These are phyloP conservation scores for Heliconius ethilla DNA, from an alignment of 2,888 invertebrate genomes.

Conservation along the genomic window DNA sequence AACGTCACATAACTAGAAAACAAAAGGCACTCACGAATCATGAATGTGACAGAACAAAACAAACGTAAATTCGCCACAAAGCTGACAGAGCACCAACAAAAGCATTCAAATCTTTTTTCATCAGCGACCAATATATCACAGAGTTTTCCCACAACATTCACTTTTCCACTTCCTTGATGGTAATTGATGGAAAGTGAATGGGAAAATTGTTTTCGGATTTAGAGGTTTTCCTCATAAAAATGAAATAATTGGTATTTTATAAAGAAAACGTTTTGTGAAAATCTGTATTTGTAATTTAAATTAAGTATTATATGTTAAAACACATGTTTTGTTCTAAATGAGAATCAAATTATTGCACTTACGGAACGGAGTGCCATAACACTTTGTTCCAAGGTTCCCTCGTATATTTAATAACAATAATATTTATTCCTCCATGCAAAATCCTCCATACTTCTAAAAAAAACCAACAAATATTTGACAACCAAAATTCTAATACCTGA, in stretches of 20 bases:
- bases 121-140: conserved; percentile 31
- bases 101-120: conserved; percentile 13
- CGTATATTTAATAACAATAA: too few relatives aligned
- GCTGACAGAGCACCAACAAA: conserved; percentile 21
- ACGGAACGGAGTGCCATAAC: too few relatives aligned
- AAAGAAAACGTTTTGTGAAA: not conserved
- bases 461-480: too few relatives aligned
- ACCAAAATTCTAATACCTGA: too few relatives aligned
- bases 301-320: not conserved
- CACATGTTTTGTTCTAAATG: not conserved
- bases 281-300: not conserved
- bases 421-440: too few relatives aligned
- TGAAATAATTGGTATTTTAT: not conserved
- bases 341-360: too few relatives aligned
- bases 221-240: not conserved
- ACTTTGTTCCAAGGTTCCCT: too few relatives aligned
- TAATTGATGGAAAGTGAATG: conserved; percentile 16
- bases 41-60: conserved; percentile 31
- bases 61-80: conserved; percentile 32
- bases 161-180: conserved; percentile 21
- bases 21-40: conserved; percentile 19
- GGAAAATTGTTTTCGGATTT: conserved; percentile 5
- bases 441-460: too few relatives aligned
- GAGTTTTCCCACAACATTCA: conserved; percentile 16
- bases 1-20: not conserved